Conservation (phyloP, 2,113 vertebrate genomes). For the Carassius auratus region DNA sequence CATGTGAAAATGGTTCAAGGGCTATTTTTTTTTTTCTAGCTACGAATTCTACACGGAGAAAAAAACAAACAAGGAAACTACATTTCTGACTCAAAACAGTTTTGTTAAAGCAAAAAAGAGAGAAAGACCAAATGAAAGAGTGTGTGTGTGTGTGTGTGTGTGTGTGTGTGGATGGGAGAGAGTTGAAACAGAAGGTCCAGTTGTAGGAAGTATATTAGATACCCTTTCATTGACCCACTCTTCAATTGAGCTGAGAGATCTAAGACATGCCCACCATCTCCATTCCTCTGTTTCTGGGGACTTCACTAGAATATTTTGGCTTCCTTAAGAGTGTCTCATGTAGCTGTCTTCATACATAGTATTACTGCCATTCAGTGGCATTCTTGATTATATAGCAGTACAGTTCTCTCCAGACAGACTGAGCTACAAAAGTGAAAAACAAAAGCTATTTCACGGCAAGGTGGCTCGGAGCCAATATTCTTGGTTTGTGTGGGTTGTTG, state of each 20-base stretch:
- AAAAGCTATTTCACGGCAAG: slow-evolving; percentile 41
- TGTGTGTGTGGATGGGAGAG: neutral
- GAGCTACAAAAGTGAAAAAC: slow-evolving; percentile 33
- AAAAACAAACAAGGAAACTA: neutral
- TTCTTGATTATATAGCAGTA: slow-evolving; percentile 14
- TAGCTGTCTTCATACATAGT: neutral
- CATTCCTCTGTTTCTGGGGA: slow-evolving; percentile 2
- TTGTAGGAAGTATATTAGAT: slow-evolving; percentile 18
- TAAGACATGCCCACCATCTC: slow-evolving; percentile 12
- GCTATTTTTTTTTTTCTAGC: neutral
- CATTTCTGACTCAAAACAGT: neutral
- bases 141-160: neutral
- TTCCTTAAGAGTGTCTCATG: slow-evolving; percentile 5
- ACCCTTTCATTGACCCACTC: slow-evolving; percentile 20
- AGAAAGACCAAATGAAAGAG: neutral
- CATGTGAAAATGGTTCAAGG: neutral
- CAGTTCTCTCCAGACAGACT: slow-evolving; percentile 9
- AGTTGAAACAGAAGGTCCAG: slow-evolving; percentile 31
- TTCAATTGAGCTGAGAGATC: slow-evolving; percentile 28
- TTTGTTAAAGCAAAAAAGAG: neutral
- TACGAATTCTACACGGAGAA: neutral
- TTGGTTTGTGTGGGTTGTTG: slow-evolving; percentile 28
- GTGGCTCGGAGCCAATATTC: slow-evolving; percentile 35
- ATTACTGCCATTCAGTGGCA: slow-evolving; percentile 20
- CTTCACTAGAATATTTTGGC: slow-evolving; percentile 13